These are phyloP conservation scores for Acanthosepion esculentum DNA, from an alignment of 2,888 invertebrate species.

Conservation along the genomic window DNA sequence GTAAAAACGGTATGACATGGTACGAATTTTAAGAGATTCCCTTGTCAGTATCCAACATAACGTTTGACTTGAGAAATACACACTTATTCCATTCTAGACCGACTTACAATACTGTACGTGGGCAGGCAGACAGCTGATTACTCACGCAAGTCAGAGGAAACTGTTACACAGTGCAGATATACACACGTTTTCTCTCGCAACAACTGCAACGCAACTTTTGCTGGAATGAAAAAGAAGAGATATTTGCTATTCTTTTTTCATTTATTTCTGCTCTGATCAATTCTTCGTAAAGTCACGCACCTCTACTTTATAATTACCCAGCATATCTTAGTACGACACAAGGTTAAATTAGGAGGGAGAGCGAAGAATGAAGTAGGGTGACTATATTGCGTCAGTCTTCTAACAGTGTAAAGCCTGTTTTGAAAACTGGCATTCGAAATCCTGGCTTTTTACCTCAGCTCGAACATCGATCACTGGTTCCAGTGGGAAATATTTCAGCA, in stretches of 20 bases:
- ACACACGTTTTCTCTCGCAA: background rate
- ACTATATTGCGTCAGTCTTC: background rate
- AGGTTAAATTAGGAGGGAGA: background rate
- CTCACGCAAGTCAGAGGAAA: background rate
- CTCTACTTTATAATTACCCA: background rate
- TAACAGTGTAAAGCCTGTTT: background rate
- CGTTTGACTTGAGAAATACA: background rate
- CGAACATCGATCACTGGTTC: too few relatives aligned
- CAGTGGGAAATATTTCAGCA: too few relatives aligned
- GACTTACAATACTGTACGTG: background rate
- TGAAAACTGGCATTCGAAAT: too few relatives aligned
- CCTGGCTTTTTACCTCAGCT: too few relatives aligned
- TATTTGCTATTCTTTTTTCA: background rate
- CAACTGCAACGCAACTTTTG: constrained; percentile 6
- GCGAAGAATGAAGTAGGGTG: background rate
- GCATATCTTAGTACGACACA: background rate
- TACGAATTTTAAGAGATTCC: background rate
- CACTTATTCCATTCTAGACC: background rate
- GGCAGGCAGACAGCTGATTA: constrained; percentile 21
- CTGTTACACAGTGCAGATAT: constrained; percentile 5
- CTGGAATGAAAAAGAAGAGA: background rate
- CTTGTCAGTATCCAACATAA: background rate
- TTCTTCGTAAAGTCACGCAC: background rate
- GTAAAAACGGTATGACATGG: background rate
- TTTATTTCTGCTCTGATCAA: background rate